Evolutionary conservation across 35 echinoderm and acorn worm species (phyloP), one percentile per base, ranked within the genome.

Genomic region (Lytechinus variegatus): DNA sequence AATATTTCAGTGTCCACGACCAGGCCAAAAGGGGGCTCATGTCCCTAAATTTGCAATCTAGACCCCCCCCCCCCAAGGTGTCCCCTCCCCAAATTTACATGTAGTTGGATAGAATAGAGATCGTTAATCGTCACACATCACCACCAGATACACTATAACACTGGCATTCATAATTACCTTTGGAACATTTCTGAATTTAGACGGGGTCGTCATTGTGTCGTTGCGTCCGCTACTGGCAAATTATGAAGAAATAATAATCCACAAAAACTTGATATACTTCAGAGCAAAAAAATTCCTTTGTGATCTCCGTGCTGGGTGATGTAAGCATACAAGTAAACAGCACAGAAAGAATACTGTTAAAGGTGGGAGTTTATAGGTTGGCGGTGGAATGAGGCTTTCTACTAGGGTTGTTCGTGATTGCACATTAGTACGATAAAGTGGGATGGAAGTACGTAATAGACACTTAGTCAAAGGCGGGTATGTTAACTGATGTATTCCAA

Each of bases 151-250:
- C 61, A 71, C 66, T 24, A 1, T 24, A 13, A 7, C 4, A 8
- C 4, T 79, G 12, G 6, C 66, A 79, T 79, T 24, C 66, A 79
- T 79, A 90, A 55, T 93, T 93, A 98, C 97, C 97, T 98, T 97
- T 94, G 97, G 97, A 14, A 98, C 97, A 94, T 98, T 98, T 88
- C 97, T 95, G 89, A 98, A 98, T 98, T 98, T 98, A 86, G 97
- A 98, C 53, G 97, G 97, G 19, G 97, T 98, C 54, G 96, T 97
- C 97, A 98, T 98, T 61, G 89, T 92, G 94, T 6, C 28, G 29
- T 52, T 90, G 28, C 14, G 10, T 51, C 88, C 1, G 7, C 66
- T 79, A 16, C 66, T 7, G 66, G 66, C 19, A 79, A 79, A 19
- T 79, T 79, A 79, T 4, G 66, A 24, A 79, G 66, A 24, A 79